These are phyloP conservation scores for Nasonia longicornis DNA, from an alignment of 1,140 invertebrate species.

Conservation along the genomic window DNA sequence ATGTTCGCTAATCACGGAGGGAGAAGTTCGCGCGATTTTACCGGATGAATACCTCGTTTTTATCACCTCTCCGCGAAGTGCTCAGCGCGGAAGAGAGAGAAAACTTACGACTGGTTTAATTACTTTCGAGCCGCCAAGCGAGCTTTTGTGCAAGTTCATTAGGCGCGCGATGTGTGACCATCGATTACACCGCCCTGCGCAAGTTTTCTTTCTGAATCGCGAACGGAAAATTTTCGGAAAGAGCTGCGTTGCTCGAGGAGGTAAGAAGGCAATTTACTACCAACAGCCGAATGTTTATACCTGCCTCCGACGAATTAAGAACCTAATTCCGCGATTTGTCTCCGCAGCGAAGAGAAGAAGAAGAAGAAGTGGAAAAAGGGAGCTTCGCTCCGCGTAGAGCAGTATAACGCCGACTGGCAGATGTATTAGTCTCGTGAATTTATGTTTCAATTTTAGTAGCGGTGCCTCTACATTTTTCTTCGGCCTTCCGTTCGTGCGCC, in stretches of 20 bases:
- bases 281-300: too few relatives aligned
- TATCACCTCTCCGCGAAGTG: background rate
- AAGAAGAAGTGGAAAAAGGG: background rate
- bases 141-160: conserved; percentile 25
- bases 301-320: background rate
- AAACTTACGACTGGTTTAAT: conserved; percentile 38
- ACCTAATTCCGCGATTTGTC: conserved; percentile 4
- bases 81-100: background rate
- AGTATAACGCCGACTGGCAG: conserved; percentile 18
- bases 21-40: conserved; percentile 27
- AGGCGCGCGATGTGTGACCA: conserved; percentile 17
- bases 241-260: background rate
- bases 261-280: too few relatives aligned
- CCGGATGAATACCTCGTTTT: conserved; percentile 24
- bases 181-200: conserved; percentile 1
- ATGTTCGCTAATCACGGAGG: conserved; percentile 21
- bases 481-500: too few relatives aligned
- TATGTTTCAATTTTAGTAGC: conserved; percentile 42
- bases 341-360: background rate
- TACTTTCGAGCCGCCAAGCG: conserved; percentile 23
- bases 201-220: background rate
- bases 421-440: conserved; percentile 38
- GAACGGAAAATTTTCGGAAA: too few relatives aligned
- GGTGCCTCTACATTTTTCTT: conserved; percentile 34
- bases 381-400: background rate